Evolutionary conservation across 23 tunicate genomes (phyloP), one percentile per base, ranked within the genome.

Genomic region (Trididemnum miniatum): DNA sequence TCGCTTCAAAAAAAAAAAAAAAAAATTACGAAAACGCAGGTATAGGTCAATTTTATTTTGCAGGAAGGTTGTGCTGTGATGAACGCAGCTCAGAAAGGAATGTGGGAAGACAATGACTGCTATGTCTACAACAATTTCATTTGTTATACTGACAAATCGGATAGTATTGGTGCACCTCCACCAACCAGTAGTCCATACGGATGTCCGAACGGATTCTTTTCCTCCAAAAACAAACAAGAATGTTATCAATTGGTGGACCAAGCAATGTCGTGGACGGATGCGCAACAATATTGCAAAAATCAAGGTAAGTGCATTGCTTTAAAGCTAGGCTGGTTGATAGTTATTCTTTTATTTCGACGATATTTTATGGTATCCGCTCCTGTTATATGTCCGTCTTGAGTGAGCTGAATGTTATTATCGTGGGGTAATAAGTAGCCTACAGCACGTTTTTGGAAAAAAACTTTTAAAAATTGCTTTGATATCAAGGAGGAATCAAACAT

Each of bases 61-160:
- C 54, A 93, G 98, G 93, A 93, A 76, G 98, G 93, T 0, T 93
- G 98, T 66, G 87, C 69, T 25, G 92, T 59, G 51, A 80, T 88
- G 33, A 71, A 72, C 63, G 40, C 75, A 1, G 72, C 63, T 67
- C 20, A 36, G 9, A 72, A 79, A 0, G 65, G 98, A 40, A 38
- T 29, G 39, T 93, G 98, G 98, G 65, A 75, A 0, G 98, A 88
- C 69, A 22, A 57, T 15, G 76, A 75, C 31, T 93, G 98, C 60
- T n/a, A 7, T 3, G 35, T 34, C 22, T 31, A 28, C 25, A 77
- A 62, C 39, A 34, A 71, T 1, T 93, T 88, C 54, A 74, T 76
- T 27, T 93, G 98, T 52, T 88, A 80, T 30, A 77, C 86, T 0
- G 20, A 59, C 62, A 88, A 83, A 79, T 52, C 76, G n/a, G 62